Evolutionary conservation across 2,888 invertebrate species (phyloP), one percentile per base, ranked within the genome.

Genomic region (Parnassius mnemosyne): DNA sequence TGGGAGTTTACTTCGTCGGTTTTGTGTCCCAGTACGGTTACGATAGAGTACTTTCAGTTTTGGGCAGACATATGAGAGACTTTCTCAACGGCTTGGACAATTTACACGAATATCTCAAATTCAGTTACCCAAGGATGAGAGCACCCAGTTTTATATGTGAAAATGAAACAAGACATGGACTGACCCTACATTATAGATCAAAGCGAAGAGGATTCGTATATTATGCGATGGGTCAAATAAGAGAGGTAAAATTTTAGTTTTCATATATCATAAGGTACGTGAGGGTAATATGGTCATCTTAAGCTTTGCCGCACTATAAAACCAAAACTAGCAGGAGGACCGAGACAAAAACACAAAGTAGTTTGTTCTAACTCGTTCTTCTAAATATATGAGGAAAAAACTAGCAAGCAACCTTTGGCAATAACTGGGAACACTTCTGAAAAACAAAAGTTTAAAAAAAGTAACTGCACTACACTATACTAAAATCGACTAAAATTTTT

Each of bases 71-170:
- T 81, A 96, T 99, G 95, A 92, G 98, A 60, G 98, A 99, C 85
- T 99, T 99, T 79, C 93, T 99, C 3, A 99, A 98, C 79, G 98
- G 97, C 0, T 90, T 99, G 71, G 99, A 99, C 87, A 99, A 99
- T 89, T 92, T 99, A 34, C 99, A 99, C 83, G 99, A 99, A 83
- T 99, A 99, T 83, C 92, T 99, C 54, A 97, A 98, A 84, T 98
- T 98, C 89, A 98, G 97, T 60, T 98, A 98, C 81, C 98, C 98
- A 0, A 93, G 90, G 66, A 95, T 95, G 95, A 89, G 95, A 68
- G 98, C 99, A 0, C 99, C 99, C 0, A 98, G 98, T 60, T 99
- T 99, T 83, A 98, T 98, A 73, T 98, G 98, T 78, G 98, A 98
- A 84, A 97, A 98, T 79, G 99, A 99, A 84, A 97, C 97, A 0